A percentile compares a stretch with the other conserved stretches of the same genome.
These are phyloP conservation scores for Metellina segmentata DNA, from an alignment of 2,888 invertebrate species.

Conservation along the genomic window DNA sequence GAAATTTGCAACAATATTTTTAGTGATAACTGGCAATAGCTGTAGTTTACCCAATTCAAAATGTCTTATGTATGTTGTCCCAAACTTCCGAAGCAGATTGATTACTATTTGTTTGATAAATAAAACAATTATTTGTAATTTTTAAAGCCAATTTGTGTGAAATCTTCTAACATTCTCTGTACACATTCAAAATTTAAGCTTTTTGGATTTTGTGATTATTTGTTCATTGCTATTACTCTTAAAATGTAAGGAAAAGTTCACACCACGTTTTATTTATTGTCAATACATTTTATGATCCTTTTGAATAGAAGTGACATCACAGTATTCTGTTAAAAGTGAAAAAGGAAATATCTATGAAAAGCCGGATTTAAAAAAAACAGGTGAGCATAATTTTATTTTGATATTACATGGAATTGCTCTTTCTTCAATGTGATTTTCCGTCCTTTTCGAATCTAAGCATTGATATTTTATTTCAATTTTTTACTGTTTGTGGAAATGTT, in stretches of 20 bases:
- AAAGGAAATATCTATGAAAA: too few relatives aligned
- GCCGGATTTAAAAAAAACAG: too few relatives aligned
- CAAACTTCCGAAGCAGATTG: neutral
- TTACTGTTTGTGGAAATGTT: too few relatives aligned
- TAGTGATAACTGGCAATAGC: slow-evolving; percentile 27
- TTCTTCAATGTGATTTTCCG: too few relatives aligned
- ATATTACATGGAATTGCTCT: too few relatives aligned
- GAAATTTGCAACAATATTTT: neutral
- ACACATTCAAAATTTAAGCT: neutral
- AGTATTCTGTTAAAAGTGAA: too few relatives aligned
- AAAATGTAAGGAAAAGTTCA: slow-evolving; percentile 17
- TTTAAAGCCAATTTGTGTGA: neutral
- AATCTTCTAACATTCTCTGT: neutral
- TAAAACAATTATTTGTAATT: neutral
- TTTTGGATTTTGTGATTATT: neutral
- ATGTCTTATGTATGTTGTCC: slow-evolving; percentile 40
- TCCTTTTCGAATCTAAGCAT: too few relatives aligned
- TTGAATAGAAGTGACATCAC: too few relatives aligned
- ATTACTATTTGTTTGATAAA: neutral
- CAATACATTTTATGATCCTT: too few relatives aligned
- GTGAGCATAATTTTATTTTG: too few relatives aligned
- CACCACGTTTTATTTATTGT: slow-evolving; percentile 28
- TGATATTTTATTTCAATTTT: too few relatives aligned
- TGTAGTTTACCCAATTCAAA: slow-evolving; percentile 49
- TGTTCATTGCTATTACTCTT: neutral